Conservation (phyloP, 2,888 invertebrate genomes). For the Tetramorium bicarinatum region DNA sequence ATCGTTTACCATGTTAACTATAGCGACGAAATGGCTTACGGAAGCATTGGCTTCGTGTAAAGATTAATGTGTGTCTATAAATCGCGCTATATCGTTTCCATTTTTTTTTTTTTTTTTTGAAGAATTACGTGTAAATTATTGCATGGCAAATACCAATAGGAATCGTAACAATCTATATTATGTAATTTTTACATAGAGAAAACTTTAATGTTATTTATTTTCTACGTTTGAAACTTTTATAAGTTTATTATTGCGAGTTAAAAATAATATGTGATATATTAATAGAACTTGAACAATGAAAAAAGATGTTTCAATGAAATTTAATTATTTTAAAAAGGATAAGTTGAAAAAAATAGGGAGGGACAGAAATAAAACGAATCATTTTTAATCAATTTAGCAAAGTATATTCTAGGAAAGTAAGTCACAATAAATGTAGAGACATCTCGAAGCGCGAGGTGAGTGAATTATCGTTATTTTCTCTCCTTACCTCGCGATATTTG, state of each 20-base stretch:
- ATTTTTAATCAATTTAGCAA: neutral
- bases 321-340: too few species aligned
- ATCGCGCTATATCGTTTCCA: conserved; percentile 32
- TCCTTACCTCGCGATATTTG: conserved; percentile 60
- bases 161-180: neutral
- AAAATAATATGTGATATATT: neutral
- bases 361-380: neutral
- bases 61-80: conserved; percentile 47
- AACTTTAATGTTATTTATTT: neutral
- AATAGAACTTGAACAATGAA: neutral
- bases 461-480: conserved; percentile 53
- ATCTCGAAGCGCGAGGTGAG: conserved; percentile 7
- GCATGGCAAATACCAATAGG: neutral
- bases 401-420: neutral
- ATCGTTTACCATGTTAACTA: conserved; percentile 44
- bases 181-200: neutral
- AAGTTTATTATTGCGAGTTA: neutral
- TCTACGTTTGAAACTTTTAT: neutral
- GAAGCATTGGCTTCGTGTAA: conserved; percentile 23
- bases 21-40: conserved; percentile 34
- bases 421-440: conserved; percentile 25
- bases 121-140: conserved; percentile 34
- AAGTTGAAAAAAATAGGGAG: neutral
- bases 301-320: neutral
- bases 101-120: conserved; percentile 20